These are phyloP conservation scores for Battus philenor DNA, from an alignment of 1,140 invertebrate species.

Conservation along the genomic window DNA sequence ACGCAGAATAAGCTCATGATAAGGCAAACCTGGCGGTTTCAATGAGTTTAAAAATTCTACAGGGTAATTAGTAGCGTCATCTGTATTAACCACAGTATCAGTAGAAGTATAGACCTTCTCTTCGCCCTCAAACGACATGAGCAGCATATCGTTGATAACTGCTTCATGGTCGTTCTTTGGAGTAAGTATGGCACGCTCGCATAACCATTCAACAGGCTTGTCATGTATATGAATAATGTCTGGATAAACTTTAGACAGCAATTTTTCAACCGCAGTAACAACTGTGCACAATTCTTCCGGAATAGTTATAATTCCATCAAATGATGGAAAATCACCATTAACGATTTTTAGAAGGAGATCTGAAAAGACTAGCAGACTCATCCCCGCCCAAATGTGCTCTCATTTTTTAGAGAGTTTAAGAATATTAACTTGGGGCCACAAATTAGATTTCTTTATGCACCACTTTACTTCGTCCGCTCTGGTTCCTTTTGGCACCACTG, in stretches of 20 bases:
- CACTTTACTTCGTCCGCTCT: background rate
- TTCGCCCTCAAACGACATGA: background rate
- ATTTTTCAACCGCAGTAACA: slow-evolving; percentile 7
- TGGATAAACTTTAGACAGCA: background rate
- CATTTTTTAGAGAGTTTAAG: too few species aligned
- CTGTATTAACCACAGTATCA: too few species aligned
- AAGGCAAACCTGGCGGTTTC: slow-evolving; percentile 7
- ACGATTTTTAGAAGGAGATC: too few species aligned
- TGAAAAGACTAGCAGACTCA: background rate
- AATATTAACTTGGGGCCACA: background rate
- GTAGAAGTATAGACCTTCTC: slow-evolving; percentile 11
- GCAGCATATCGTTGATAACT: background rate
- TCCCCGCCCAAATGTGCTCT: too few species aligned
- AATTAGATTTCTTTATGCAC: background rate
- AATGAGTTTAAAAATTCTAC: background rate
- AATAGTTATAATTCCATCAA: slow-evolving; percentile 8
- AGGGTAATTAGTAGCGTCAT: slow-evolving; percentile 10
- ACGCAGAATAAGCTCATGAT: too few species aligned
- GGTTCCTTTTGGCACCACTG: too few species aligned
- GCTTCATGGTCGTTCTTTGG: background rate
- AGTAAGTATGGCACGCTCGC: background rate
- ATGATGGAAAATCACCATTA: slow-evolving; percentile 12
- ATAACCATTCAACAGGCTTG: background rate
- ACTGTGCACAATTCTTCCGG: slow-evolving; percentile 3
- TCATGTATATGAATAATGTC: background rate